Percentiles rank a stretch among this genome's conserved stretches.
Conservation (phyloP, 2,797 vertebrate genomes). For the Mallotus villosus region DNA sequence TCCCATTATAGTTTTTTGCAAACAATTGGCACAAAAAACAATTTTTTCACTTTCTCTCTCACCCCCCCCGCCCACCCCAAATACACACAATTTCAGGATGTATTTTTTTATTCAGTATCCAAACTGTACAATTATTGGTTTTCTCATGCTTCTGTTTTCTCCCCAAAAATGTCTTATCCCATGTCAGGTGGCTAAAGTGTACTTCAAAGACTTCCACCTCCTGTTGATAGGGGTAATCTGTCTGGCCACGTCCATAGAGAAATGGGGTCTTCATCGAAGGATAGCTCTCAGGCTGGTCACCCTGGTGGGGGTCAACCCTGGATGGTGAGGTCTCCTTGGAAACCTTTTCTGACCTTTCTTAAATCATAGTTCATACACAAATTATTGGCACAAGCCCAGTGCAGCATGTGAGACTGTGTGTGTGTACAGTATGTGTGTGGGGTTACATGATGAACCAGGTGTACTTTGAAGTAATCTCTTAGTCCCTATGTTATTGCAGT, state of each 20-base stretch:
- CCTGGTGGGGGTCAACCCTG: constrained; percentile 86
- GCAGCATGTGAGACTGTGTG: background rate
- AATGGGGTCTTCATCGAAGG: constrained; percentile 92
- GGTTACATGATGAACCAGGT: background rate
- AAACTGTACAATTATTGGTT: background rate
- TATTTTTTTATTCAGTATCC: too few species aligned
- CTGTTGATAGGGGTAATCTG: constrained; percentile 88
- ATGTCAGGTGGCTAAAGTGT: constrained; percentile 83
- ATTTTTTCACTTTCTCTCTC: background rate
- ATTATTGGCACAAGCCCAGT: background rate
- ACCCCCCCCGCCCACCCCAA: background rate
- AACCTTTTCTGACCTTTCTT: background rate
- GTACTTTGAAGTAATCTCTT: too few species aligned
- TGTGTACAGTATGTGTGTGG: background rate
- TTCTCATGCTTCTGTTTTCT: background rate
- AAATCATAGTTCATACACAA: background rate
- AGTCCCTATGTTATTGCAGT: too few species aligned
- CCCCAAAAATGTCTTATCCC: background rate
- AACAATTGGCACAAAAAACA: too few species aligned
- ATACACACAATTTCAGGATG: too few species aligned
- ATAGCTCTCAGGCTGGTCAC: constrained; percentile 88
- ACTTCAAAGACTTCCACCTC: constrained; percentile 93
- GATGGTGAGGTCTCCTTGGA: constrained; percentile 72
- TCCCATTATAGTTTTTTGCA: background rate
- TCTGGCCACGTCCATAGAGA: constrained; percentile 89